Evolutionary conservation across 2,797 vertebrate genomes (phyloP).

Genomic region (Xyrichtys novacula): DNA sequence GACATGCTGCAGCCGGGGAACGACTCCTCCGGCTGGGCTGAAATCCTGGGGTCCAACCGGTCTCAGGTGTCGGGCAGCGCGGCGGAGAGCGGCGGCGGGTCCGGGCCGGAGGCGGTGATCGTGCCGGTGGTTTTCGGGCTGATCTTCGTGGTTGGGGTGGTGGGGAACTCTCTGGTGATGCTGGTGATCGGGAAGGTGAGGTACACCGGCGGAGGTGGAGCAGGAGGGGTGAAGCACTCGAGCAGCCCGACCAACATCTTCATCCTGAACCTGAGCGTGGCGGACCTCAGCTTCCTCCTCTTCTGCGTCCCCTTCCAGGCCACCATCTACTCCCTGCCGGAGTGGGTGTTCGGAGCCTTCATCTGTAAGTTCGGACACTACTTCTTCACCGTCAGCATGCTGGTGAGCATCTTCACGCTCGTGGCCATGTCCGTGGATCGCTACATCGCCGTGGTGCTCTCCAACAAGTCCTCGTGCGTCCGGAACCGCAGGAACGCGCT

Average conservation of each 20-base stretch:
- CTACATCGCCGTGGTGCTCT: slow-evolving; percentile 89
- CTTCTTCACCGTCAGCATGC: slow-evolving; percentile 84
- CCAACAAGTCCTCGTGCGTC: slow-evolving; percentile 77
- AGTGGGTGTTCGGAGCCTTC: slow-evolving; percentile 89
- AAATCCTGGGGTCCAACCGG: slow-evolving; percentile 8
- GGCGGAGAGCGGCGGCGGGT: slow-evolving; percentile 34
- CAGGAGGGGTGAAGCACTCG: slow-evolving; percentile 21
- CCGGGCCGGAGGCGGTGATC: slow-evolving; percentile 79
- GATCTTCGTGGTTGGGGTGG: slow-evolving; percentile 88
- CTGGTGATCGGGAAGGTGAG: slow-evolving; percentile 82
- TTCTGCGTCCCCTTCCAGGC: slow-evolving; percentile 86
- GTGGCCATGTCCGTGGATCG: slow-evolving; percentile 91
- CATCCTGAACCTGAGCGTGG: slow-evolving; percentile 89
- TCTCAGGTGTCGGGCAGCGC: slow-evolving; percentile 29
- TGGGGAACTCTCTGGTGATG: slow-evolving; percentile 88
- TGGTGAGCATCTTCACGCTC: slow-evolving; percentile 91
- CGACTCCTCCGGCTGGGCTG: slow-evolving; percentile 24
- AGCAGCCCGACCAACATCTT: slow-evolving; percentile 88
- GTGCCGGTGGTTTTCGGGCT: slow-evolving; percentile 88
- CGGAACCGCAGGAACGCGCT: slow-evolving; percentile 84
- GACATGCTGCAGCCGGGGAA: slow-evolving; percentile 60
- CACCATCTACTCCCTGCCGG: slow-evolving; percentile 86
- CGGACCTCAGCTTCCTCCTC: slow-evolving; percentile 88
- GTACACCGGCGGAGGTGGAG: slow-evolving; percentile 20
- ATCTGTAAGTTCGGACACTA: slow-evolving; percentile 89